Evolutionary conservation across 2,113 vertebrate genomes (phyloP).

Genomic region (Phainopepla nitens): DNA sequence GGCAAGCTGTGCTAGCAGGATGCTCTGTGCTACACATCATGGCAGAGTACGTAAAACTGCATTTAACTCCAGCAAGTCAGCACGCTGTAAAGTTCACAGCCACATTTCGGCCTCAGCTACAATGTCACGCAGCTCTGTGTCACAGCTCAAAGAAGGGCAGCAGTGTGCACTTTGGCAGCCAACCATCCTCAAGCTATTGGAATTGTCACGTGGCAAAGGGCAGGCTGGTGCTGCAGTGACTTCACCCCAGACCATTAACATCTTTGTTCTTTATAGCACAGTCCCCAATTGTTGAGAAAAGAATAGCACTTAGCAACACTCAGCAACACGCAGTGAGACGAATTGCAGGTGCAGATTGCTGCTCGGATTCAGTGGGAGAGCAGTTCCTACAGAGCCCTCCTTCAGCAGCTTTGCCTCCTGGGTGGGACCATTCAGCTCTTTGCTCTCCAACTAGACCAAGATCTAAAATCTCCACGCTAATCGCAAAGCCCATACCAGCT

Average conservation of each 20-base stretch:
- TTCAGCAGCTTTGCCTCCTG: background rate
- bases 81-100: background rate
- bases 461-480: background rate
- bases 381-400: background rate
- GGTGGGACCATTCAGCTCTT: background rate
- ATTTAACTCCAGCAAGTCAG: background rate
- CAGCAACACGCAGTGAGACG: accelerated
- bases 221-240: background rate
- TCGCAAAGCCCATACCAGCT: background rate
- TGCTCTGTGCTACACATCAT: background rate
- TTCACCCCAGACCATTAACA: background rate
- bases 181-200: background rate
- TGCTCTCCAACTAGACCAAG: background rate
- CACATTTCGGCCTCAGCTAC: background rate
- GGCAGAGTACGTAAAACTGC: accelerated
- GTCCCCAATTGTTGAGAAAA: background rate
- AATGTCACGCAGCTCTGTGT: accelerated
- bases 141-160: background rate
- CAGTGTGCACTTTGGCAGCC: background rate
- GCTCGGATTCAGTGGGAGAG: accelerated
- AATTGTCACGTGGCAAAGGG: background rate
- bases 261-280: background rate
- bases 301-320: background rate
- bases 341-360: background rate
- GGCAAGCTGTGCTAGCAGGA: background rate